phyloP scores from a whole-genome alignment of 2,888 invertebrate species.

The Eledona agricola region DNA sequence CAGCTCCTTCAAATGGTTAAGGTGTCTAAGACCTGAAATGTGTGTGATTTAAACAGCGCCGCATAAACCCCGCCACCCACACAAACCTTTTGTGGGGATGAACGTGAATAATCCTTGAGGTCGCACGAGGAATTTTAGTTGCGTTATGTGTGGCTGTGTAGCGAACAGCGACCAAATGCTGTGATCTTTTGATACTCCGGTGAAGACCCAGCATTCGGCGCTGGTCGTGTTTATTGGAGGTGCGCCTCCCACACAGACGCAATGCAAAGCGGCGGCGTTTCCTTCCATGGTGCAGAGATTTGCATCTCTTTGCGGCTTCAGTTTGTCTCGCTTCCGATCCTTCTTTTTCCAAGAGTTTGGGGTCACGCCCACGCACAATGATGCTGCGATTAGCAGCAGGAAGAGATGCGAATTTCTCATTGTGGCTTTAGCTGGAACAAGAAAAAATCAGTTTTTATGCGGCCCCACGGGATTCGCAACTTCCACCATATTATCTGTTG shows the following conservation, averaged over 20 bases:
- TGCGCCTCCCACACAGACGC: conserved; percentile 72
- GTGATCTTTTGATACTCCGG: conserved; percentile 72
- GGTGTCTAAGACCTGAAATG: conserved; percentile 67
- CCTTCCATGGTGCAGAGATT: conserved; percentile 47
- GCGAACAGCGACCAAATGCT: conserved; percentile 78
- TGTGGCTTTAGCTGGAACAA: conserved; percentile 23
- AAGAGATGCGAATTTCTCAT: conserved; percentile 21
- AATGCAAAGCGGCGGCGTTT: conserved; percentile 60
- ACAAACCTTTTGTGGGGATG: conserved; percentile 72
- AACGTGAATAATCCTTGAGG: conserved; percentile 74
- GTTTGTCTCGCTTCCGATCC: conserved; percentile 45
- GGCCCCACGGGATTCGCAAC: too few species aligned
- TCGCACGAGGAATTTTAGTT: conserved; percentile 76
- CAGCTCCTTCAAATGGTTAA: conserved; percentile 73
- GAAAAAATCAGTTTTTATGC: too few species aligned
- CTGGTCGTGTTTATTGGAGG: conserved; percentile 69
- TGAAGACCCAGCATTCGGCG: conserved; percentile 82
- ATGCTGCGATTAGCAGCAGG: conserved; percentile 18
- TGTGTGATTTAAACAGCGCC: not conserved
- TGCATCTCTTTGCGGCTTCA: conserved; percentile 36
- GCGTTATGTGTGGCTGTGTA: conserved; percentile 75
- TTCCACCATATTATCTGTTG: too few species aligned
- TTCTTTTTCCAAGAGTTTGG: conserved; percentile 33
- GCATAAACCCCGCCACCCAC: not conserved
- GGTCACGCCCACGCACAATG: conserved; percentile 14